phyloP scores from a whole-genome alignment of 2,797 vertebrate species.

The Diplodus sargus region DNA sequence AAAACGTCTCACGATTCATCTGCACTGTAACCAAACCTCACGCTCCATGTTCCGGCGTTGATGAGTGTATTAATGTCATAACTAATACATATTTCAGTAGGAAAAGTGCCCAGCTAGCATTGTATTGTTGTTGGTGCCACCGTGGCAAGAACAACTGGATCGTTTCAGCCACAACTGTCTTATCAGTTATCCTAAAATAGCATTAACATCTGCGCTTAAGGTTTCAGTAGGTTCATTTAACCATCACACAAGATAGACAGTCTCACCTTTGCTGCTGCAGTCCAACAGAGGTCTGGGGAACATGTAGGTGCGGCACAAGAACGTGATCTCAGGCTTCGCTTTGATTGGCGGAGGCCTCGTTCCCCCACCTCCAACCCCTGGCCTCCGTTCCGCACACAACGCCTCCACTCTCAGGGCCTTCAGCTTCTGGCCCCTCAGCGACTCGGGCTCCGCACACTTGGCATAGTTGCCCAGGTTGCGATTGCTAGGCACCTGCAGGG shows the following conservation, averaged over 20 bases:
- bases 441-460: constrained; percentile 88
- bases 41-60: too few relatives aligned
- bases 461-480: constrained; percentile 94
- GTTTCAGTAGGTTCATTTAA: background rate
- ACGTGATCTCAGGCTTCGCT: constrained; percentile 84
- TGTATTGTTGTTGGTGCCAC: too few relatives aligned
- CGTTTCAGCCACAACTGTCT: background rate
- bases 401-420: constrained; percentile 86
- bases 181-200: background rate
- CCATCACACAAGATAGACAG: too few relatives aligned
- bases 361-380: constrained; percentile 43
- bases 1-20: too few relatives aligned
- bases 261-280: constrained; percentile 92
- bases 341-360: constrained; percentile 32
- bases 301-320: constrained; percentile 90
- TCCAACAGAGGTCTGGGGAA: constrained; percentile 91
- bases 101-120: too few relatives aligned
- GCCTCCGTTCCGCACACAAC: constrained; percentile 82
- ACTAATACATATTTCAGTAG: too few relatives aligned
- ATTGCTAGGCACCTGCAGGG: constrained; percentile 93
- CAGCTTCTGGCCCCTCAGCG: constrained; percentile 88
- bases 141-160: too few relatives aligned
- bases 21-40: too few relatives aligned
- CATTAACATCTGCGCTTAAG: background rate
- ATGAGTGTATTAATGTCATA: too few relatives aligned